A percentile compares a stretch with the other conserved stretches of the same genome.
Evolutionary conservation across 1,140 invertebrate species (phyloP).

Genomic region (Antheraea pernyi): DNA sequence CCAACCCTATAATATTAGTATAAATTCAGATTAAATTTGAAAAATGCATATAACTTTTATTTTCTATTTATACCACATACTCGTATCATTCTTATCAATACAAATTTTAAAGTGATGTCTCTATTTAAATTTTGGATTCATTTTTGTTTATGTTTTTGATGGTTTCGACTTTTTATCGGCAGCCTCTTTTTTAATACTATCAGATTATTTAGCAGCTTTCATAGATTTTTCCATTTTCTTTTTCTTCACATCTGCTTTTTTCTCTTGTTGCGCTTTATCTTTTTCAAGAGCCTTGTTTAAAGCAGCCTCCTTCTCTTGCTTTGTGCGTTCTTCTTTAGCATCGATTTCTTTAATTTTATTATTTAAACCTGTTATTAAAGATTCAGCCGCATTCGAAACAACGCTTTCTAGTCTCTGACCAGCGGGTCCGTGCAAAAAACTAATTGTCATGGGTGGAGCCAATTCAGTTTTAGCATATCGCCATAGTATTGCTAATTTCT

Average conservation of each 20-base stretch:
- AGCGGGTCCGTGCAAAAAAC: slow-evolving; percentile 44
- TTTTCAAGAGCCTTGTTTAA: slow-evolving; percentile 43
- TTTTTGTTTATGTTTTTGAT: slow-evolving; percentile 13
- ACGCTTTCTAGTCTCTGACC: slow-evolving; percentile 51
- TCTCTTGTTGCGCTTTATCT: slow-evolving; percentile 36
- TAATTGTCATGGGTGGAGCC: slow-evolving; percentile 50
- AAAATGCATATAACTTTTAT: too few relatives aligned
- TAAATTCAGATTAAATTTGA: too few relatives aligned
- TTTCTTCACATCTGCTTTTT: slow-evolving; percentile 27
- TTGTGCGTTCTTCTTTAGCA: slow-evolving; percentile 30
- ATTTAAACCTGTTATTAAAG: slow-evolving; percentile 38
- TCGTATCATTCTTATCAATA: neutral
- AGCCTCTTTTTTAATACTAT: slow-evolving; percentile 17
- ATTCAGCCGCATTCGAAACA: slow-evolving; percentile 31
- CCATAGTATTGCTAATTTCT: slow-evolving; percentile 46
- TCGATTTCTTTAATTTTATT: slow-evolving; percentile 49
- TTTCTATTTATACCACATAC: neutral
- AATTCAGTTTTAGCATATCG: slow-evolving; percentile 64
- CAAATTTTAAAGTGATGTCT: neutral
- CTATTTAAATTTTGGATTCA: slow-evolving; percentile 1
- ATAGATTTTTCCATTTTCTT: slow-evolving; percentile 16
- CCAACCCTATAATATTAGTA: too few relatives aligned
- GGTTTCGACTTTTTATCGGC: slow-evolving; percentile 23
- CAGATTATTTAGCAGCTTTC: slow-evolving; percentile 22
- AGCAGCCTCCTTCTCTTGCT: slow-evolving; percentile 44